Evolutionary conservation across 2,797 vertebrate genomes (phyloP).

Genomic region (Astyanax mexicanus): DNA sequence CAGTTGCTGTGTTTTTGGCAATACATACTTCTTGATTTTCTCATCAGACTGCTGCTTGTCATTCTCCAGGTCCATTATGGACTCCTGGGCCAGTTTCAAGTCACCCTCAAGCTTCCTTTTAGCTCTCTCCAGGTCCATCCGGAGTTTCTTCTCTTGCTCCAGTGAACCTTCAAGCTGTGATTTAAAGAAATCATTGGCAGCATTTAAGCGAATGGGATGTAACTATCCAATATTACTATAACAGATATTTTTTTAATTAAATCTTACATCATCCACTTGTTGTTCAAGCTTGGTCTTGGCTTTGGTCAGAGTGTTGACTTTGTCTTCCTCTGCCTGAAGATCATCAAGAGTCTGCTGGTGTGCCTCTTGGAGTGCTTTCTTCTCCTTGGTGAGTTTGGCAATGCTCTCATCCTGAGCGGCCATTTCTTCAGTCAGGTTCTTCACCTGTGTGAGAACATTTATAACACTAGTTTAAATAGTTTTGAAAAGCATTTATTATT

Average conservation of each 20-base stretch:
- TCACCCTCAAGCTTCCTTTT: constrained; percentile 88
- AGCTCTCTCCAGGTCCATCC: constrained; percentile 83
- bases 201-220: background rate
- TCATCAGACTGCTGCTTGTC: constrained; percentile 87
- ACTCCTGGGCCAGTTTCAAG: constrained; percentile 85
- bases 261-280: constrained; percentile 54
- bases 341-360: constrained; percentile 49
- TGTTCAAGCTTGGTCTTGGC: constrained; percentile 72
- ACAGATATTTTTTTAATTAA: constrained; percentile 59
- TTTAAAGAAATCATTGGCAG: background rate
- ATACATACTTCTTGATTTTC: constrained; percentile 84
- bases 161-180: constrained; percentile 83
- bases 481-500: background rate
- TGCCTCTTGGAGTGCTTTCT: constrained; percentile 55
- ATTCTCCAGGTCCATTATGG: constrained; percentile 60
- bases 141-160: constrained; percentile 86
- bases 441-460: constrained; percentile 24
- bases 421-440: constrained; percentile 58
- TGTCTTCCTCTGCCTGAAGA: background rate
- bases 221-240: background rate
- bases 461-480: too few relatives aligned
- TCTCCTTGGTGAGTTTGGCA: constrained; percentile 49
- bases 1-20: background rate
- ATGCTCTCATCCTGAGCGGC: constrained; percentile 48
- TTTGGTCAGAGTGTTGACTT: constrained; percentile 71